Base-by-base conservation (phyloP, 2,797 vertebrate genomes). In the Dicrostonyx torquatus region DNA sequence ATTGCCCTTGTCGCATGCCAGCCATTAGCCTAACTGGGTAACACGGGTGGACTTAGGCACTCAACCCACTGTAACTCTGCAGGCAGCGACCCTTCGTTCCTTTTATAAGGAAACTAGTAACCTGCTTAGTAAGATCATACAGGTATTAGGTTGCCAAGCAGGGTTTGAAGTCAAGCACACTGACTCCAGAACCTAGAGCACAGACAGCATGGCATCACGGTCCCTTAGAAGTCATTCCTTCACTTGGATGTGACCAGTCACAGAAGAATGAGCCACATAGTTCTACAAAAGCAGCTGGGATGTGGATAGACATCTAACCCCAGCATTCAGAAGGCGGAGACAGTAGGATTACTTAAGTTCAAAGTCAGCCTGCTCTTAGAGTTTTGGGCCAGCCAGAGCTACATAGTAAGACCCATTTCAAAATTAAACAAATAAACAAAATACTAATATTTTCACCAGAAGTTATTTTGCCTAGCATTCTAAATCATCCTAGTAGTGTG, bases 381-480 rank as follows among this genome's bases (percentile, higher is more conserved):
- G 60, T 17, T 86, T 70, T n/a, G 53, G 83, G 12, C 34, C n/a
- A 66, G 83, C 45, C 17, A 68, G 31, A 48, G 80, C 20, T 26
- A 37, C 31, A 68, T 4, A 43, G 22, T 9, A 68, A 50, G 43
- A n/a, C 6, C 5, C 31, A 29, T 22, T 85, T 12, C 31, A 83
- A 66, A 64, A 64, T 20, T 34, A 84, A 84, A 66, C 1, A n/a
- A 70, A 85, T 62, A 87, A 93, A 72, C 34, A 55, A 77, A 34
- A 37, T 6, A 37, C 18, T 62, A 77, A 60, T 58, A 62, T 76
- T 93, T 66, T 62, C 24, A 84, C 66, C 83, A 93, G 72, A 94
- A 91, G 89, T 89, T 87, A 87, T 18, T 80, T 29, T 77, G n/a
- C 66, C 87, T 68, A 62, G 45, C 40, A 87, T 68, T 76, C 72